Evolutionary conservation across 2,888 invertebrate species (phyloP).

Genomic region (Ametastegia equiseti): DNA sequence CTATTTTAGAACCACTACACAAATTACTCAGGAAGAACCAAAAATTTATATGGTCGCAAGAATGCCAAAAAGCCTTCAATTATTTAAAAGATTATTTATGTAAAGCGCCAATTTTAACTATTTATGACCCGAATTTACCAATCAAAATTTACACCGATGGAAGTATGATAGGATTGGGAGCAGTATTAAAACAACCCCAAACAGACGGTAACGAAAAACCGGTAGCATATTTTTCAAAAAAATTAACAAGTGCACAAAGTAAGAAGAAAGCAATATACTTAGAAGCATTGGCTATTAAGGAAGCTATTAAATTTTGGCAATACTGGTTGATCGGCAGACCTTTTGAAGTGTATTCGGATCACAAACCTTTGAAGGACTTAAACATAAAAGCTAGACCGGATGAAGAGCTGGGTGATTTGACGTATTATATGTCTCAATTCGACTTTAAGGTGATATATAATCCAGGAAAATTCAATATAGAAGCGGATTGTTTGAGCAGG

Average conservation of each 20-base stretch:
- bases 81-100: slow-evolving; percentile 48
- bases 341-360: not conserved
- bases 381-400: slow-evolving; percentile 46
- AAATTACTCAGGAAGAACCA: slow-evolving; percentile 5
- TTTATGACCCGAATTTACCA: slow-evolving; percentile 59
- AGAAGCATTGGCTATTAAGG: slow-evolving; percentile 52
- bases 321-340: not conserved
- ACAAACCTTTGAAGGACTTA: slow-evolving; percentile 52
- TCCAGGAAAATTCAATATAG: slow-evolving; percentile 55
- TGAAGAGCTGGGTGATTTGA: slow-evolving; percentile 55
- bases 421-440: slow-evolving; percentile 55
- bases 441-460: slow-evolving; percentile 54
- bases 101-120: slow-evolving; percentile 58
- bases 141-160: slow-evolving; percentile 63
- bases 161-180: slow-evolving; percentile 57
- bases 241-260: not conserved
- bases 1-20: slow-evolving; percentile 40
- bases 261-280: slow-evolving; percentile 48
- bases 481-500: slow-evolving; percentile 54
- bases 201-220: slow-evolving; percentile 48
- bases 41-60: not conserved
- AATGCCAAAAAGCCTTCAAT: not conserved
- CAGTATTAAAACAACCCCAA: slow-evolving; percentile 59
- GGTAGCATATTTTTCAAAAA: slow-evolving; percentile 52
- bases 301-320: slow-evolving; percentile 52